A percentile compares a stretch with the other conserved stretches of the same genome.
Evolutionary conservation across 92 coral and sea anemone genomes (phyloP).

Genomic region (Pocillopora meandrina): DNA sequence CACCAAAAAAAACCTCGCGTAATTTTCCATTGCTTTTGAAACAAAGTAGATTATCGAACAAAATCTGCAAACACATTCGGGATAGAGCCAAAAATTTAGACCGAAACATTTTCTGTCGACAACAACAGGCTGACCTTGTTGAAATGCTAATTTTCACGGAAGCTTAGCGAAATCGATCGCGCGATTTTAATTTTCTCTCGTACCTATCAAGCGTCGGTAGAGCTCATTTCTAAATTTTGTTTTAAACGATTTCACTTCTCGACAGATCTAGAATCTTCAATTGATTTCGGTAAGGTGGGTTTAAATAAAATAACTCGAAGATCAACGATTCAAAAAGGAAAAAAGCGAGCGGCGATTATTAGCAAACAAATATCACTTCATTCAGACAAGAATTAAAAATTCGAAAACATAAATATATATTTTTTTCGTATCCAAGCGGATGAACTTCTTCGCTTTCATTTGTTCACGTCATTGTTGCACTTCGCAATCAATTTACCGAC

Average conservation of each 20-base stretch:
- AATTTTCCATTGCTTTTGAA: slow-evolving; percentile 5
- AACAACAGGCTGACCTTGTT: not conserved
- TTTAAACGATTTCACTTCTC: not conserved
- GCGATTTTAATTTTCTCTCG: not conserved
- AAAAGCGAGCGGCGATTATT: not conserved
- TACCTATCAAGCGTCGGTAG: not conserved
- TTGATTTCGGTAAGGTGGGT: not conserved
- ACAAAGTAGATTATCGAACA: slow-evolving; percentile 1
- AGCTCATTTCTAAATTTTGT: not conserved
- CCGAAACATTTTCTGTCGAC: not conserved
- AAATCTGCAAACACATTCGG: not conserved
- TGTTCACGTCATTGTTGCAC: not conserved
- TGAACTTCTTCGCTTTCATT: not conserved
- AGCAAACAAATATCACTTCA: not conserved
- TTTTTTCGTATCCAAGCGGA: not conserved
- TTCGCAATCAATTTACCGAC: not conserved
- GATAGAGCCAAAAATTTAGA: not conserved
- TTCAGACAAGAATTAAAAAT: not conserved
- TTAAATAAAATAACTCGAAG: not conserved
- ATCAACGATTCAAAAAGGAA: not conserved
- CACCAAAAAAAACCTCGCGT: not conserved
- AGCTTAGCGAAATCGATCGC: not conserved
- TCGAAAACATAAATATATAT: not conserved
- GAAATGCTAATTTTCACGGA: not conserved
- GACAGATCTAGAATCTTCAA: not conserved